Conservation (phyloP, 1,140 invertebrate genomes). For the Helicorthomorpha holstii region DNA sequence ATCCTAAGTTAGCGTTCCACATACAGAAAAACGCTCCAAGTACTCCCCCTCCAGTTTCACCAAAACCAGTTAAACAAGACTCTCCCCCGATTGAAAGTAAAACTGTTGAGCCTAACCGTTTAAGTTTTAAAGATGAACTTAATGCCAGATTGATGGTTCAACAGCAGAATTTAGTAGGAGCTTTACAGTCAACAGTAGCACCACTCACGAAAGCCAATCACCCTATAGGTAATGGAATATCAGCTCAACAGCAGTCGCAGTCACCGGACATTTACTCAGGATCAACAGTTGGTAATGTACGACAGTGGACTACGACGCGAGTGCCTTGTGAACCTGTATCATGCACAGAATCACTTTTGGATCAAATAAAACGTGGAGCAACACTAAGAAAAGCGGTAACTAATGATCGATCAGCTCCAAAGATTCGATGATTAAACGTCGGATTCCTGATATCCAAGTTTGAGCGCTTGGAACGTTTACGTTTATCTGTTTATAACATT, state of each 20-base stretch:
- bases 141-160: constrained; percentile 19
- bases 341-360: constrained; percentile 55
- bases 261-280: constrained; percentile 12
- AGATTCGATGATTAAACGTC: constrained; percentile 36
- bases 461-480: constrained; percentile 8
- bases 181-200: constrained; percentile 5
- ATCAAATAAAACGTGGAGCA: constrained; percentile 72
- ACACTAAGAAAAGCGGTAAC: constrained; percentile 47
- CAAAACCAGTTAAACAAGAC: background rate
- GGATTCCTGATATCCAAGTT: constrained; percentile 16
- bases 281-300: constrained; percentile 40
- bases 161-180: constrained; percentile 8
- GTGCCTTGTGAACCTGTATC: constrained; percentile 33
- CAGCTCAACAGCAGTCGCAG: constrained; percentile 10
- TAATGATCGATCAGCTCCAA: constrained; percentile 49
- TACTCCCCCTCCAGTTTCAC: constrained; percentile 18
- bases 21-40: constrained; percentile 30
- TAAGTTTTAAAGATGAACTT: constrained; percentile 10
- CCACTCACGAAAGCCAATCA: constrained; percentile 10
- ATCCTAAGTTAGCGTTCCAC: constrained; percentile 44
- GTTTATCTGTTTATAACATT: background rate
- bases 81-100: background rate
- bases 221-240: constrained; percentile 12
- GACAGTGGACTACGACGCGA: constrained; percentile 39
- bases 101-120: background rate